phyloP scores from a whole-genome alignment of 1,140 invertebrate species.

The Brachionus paranguensis region DNA sequence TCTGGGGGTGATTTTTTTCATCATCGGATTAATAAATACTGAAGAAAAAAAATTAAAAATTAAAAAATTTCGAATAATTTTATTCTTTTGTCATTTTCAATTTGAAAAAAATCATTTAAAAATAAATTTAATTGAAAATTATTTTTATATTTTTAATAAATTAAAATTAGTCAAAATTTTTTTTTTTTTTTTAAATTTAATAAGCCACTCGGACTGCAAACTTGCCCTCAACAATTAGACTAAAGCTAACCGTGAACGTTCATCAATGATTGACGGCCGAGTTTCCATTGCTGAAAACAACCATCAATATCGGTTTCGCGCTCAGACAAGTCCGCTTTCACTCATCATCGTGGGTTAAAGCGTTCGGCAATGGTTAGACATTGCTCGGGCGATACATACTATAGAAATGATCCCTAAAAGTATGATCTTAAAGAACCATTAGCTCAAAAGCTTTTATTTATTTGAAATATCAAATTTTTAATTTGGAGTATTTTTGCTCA shows the following conservation, averaged over 20 bases:
- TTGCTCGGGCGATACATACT: constrained; percentile 34
- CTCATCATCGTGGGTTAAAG: constrained; percentile 32
- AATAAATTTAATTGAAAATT: too few relatives aligned
- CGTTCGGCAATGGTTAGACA: constrained; percentile 34
- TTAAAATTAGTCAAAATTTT: not conserved
- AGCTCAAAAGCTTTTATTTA: not conserved
- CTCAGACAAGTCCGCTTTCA: constrained; percentile 16
- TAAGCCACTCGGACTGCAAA: constrained; percentile 23
- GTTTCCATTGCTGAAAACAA: not conserved
- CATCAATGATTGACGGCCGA: constrained; percentile 16
- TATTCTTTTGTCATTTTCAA: too few relatives aligned
- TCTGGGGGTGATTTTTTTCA: not conserved
- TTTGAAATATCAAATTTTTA: not conserved
- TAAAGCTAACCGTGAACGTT: not conserved
- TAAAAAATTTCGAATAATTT: too few relatives aligned
- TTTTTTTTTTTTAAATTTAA: not conserved
- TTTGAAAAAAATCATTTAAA: too few relatives aligned
- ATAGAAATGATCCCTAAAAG: constrained; percentile 35
- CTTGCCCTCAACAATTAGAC: not conserved
- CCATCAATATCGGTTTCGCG: constrained; percentile 24
- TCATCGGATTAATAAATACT: too few relatives aligned
- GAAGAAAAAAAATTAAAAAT: too few relatives aligned
- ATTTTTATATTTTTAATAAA: too few relatives aligned
- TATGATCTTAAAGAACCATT: constrained; percentile 22
- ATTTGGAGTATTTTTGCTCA: not conserved